Evolutionary conservation across 1,140 invertebrate species (phyloP).

Genomic region (Aphidius ervi): DNA sequence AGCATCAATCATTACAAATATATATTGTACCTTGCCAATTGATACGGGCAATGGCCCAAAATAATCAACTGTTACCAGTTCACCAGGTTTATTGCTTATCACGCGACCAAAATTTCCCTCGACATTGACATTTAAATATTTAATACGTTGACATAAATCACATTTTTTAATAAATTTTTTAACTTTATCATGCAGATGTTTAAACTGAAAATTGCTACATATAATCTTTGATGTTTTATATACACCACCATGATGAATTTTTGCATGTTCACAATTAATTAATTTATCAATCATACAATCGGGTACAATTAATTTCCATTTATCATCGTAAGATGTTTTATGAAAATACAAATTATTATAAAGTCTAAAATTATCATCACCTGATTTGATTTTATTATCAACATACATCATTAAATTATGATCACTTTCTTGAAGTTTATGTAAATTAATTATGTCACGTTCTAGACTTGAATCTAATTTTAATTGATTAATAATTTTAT

Average conservation of each 20-base stretch:
- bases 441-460: constrained; percentile 14
- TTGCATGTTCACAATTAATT: constrained; percentile 14
- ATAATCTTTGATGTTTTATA: constrained; percentile 21
- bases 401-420: too few species aligned
- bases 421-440: background rate
- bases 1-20: constrained; percentile 25
- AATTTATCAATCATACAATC: too few species aligned
- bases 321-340: too few species aligned
- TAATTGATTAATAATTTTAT: constrained; percentile 4
- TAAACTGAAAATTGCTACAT: constrained; percentile 21
- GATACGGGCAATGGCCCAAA: constrained; percentile 26
- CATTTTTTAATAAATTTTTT: constrained; percentile 19
- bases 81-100: constrained; percentile 6
- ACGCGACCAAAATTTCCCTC: constrained; percentile 19
- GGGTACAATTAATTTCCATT: too few species aligned
- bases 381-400: too few species aligned
- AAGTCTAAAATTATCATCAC: background rate
- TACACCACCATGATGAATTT: constrained; percentile 17
- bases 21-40: constrained; percentile 21
- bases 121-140: constrained; percentile 16
- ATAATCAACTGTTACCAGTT: constrained; percentile 25
- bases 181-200: constrained; percentile 17
- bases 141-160: constrained; percentile 26
- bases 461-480: background rate
- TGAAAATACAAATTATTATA: constrained; percentile 4